Evolutionary conservation across 2,888 invertebrate species (phyloP), one percentile per base, ranked within the genome.

Genomic region (Danaus chrysippus): DNA sequence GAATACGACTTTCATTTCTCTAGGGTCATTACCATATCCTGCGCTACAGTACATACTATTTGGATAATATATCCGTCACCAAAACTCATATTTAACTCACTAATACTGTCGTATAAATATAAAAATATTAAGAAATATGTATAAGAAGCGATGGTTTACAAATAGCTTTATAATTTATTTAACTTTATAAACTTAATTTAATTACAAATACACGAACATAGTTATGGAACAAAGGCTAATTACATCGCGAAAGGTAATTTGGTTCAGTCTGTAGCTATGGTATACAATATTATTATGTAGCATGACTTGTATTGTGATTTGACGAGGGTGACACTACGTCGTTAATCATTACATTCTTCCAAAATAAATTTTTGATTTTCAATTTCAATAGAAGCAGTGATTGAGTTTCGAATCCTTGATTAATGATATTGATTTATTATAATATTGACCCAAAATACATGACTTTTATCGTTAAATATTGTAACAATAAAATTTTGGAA

Each of bases 21-120:
- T 79, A 72, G 83, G 76, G 77, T 82, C 82, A 86, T 89, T 89
- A 87, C 87, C 84, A 84, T 87, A 89, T 90, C 90, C 90, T 90
- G 90, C 83, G 80, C 76, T 72, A 73, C 76, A 76, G 81, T 80
- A 76, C 79, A 76, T 80, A 34, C 1, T 76, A 70, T 72, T 72
- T 75, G 74, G 75, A 78, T 79, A 74, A 73, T 73, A 75, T 79
- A 71, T 75, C 71, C 79, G 76, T 79, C 77, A 77, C 76, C 75
- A 58, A 46, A 60, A 62, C 43, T 69, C 62, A 70, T 72, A 69
- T 70, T 61, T 49, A 34, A 34, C 23, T 34, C 23, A 34, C 23
- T 34, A 34, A 34, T 34, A 8, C 23, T 34, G 3, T 1, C 23
- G 23, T 5, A 17, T 49, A 11, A 46, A n/a, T 15, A 46, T 15